These are phyloP conservation scores for Cephonodes hylas DNA, from an alignment of 2,888 invertebrate species.

Conservation along the genomic window DNA sequence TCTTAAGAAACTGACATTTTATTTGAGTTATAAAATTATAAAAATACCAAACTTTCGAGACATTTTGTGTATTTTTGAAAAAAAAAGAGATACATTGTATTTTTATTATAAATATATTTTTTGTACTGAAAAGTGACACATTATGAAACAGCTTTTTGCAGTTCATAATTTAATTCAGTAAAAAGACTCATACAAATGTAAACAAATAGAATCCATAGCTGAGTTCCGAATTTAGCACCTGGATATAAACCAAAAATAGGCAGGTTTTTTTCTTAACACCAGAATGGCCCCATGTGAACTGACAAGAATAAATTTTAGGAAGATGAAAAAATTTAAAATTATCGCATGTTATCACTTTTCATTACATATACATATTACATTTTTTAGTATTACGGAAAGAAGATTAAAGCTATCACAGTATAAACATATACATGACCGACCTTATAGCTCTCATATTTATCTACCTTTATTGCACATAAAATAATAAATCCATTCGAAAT, in stretches of 20 bases:
- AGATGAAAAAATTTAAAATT: background rate
- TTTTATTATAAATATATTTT: no score
- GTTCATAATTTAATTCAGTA: background rate
- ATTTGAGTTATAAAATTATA: background rate
- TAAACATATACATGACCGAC: slow-evolving; percentile 36
- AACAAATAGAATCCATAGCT: background rate
- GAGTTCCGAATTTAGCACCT: no score
- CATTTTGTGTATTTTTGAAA: background rate
- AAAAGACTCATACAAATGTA: background rate
- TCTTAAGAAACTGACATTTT: background rate
- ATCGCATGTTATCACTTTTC: background rate
- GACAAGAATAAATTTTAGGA: background rate
- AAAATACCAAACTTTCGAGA: no score
- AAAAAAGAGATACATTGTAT: no score
- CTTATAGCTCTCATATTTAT: background rate
- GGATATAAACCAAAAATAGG: no score
- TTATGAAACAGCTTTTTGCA: background rate
- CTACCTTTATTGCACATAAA: background rate
- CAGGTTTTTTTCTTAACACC: no score
- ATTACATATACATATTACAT: background rate
- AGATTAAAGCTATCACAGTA: slow-evolving; percentile 41
- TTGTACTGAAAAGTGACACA: background rate
- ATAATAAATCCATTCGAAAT: slow-evolving; percentile 23
- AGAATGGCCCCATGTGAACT: background rate
- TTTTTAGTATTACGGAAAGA: background rate